These are phyloP conservation scores for Chromis chromis DNA, from an alignment of 2,797 vertebrate genomes.

Conservation along the genomic window DNA sequence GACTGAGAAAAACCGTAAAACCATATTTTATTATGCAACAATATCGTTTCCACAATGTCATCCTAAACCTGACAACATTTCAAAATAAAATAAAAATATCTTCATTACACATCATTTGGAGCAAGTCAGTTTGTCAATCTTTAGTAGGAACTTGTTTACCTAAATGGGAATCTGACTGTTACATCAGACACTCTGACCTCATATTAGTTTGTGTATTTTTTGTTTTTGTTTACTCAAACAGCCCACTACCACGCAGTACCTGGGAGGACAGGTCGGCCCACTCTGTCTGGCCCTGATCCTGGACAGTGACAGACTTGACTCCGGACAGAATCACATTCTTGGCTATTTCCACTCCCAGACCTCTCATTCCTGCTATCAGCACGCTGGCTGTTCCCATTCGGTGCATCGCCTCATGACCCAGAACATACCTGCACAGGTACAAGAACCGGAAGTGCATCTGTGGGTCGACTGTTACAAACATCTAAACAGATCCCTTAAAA, in stretches of 20 bases:
- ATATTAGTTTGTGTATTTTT: not conserved
- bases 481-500: not conserved
- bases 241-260: constrained; percentile 70
- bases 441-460: not conserved
- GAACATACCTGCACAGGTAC: constrained; percentile 85
- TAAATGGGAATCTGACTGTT: too few relatives aligned
- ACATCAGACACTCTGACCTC: too few relatives aligned
- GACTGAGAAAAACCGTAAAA: too few relatives aligned
- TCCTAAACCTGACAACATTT: not conserved
- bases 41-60: not conserved
- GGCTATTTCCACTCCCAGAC: constrained; percentile 91
- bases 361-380: constrained; percentile 89
- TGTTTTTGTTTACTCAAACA: not conserved
- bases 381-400: constrained; percentile 81
- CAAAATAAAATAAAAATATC: not conserved
- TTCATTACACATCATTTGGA: too few relatives aligned
- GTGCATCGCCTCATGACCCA: constrained; percentile 86
- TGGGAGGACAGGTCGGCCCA: constrained; percentile 88
- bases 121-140: too few relatives aligned
- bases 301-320: constrained; percentile 88
- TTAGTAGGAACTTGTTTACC: too few relatives aligned
- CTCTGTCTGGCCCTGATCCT: constrained; percentile 80
- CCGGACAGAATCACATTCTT: constrained; percentile 91
- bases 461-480: accelerated
- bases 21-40: too few relatives aligned